Evolutionary conservation across 1,140 invertebrate genomes (phyloP).

Genomic region (Sitophilus oryzae): DNA sequence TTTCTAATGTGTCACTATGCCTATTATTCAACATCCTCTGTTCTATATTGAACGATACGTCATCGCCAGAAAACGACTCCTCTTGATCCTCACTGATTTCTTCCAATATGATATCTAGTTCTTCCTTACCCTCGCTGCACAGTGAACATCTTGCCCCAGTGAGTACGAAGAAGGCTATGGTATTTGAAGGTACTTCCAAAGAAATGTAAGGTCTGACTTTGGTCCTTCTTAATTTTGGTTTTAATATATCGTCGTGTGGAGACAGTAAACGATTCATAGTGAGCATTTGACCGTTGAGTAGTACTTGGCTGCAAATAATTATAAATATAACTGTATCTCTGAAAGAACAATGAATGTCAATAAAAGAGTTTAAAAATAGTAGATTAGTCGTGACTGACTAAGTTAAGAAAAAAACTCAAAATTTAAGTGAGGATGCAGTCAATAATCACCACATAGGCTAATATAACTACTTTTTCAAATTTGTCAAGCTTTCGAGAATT

Average conservation of each 20-base stretch:
- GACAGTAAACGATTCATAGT: constrained; percentile 25
- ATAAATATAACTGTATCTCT: background rate
- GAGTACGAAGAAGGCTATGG: constrained; percentile 39
- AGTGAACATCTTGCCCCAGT: constrained; percentile 33
- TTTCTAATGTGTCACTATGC: background rate
- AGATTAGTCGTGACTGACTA: background rate
- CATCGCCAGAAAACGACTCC: constrained; percentile 20
- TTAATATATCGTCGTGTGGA: constrained; percentile 12
- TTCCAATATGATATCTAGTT: constrained; percentile 29
- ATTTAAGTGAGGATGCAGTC: no score
- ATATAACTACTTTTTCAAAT: no score
- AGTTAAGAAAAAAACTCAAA: no score
- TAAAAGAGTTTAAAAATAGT: background rate
- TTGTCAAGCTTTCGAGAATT: no score
- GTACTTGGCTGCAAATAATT: constrained; percentile 32
- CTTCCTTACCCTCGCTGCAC: constrained; percentile 34
- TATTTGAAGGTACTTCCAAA: constrained; percentile 31
- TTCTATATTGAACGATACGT: constrained; percentile 18
- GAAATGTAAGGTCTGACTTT: constrained; percentile 28
- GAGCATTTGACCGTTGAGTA: constrained; percentile 35
- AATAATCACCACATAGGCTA: no score
- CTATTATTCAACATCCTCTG: background rate
- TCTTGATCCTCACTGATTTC: constrained; percentile 35
- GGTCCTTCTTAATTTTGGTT: constrained; percentile 36
- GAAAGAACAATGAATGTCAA: background rate